Percentiles rank a stretch among this genome's conserved stretches.
phyloP scores from a whole-genome alignment of 2,797 vertebrate genomes.

The Scleropages formosus region DNA sequence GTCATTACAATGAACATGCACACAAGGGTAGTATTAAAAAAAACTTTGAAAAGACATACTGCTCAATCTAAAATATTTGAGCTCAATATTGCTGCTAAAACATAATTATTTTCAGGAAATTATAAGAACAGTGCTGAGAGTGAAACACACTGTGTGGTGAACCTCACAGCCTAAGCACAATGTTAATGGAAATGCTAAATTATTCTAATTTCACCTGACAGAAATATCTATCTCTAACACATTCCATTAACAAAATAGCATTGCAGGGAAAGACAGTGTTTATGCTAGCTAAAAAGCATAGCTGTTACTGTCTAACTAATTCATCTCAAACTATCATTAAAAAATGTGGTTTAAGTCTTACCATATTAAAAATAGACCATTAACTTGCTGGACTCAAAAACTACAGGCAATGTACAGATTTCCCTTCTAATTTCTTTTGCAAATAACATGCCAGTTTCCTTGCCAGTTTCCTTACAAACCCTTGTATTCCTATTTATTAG shows the following conservation, averaged over 20 bases:
- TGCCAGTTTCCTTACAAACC: not conserved
- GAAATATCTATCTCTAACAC: not conserved
- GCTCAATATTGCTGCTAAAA: not conserved
- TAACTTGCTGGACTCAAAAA: not conserved
- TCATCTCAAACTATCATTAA: too few relatives aligned
- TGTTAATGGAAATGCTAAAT: not conserved
- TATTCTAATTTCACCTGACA: not conserved
- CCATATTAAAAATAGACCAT: not conserved
- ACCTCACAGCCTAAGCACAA: not conserved
- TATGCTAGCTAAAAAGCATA: too few relatives aligned
- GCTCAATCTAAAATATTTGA: not conserved
- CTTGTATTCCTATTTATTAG: not conserved
- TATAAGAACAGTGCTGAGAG: too few relatives aligned
- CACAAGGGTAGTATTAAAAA: not conserved
- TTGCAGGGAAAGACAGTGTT: not conserved
- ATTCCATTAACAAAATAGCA: not conserved
- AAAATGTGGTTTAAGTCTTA: too few relatives aligned
- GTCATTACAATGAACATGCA: not conserved
- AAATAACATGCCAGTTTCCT: not conserved
- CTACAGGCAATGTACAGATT: too few relatives aligned
- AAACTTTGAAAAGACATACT: not conserved
- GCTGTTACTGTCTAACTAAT: too few relatives aligned
- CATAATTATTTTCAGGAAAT: not conserved
- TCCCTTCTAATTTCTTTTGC: not conserved
- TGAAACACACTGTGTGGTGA: not conserved